Base-by-base conservation (phyloP, 2,797 vertebrate species). In the Glyptemys insculpta region DNA sequence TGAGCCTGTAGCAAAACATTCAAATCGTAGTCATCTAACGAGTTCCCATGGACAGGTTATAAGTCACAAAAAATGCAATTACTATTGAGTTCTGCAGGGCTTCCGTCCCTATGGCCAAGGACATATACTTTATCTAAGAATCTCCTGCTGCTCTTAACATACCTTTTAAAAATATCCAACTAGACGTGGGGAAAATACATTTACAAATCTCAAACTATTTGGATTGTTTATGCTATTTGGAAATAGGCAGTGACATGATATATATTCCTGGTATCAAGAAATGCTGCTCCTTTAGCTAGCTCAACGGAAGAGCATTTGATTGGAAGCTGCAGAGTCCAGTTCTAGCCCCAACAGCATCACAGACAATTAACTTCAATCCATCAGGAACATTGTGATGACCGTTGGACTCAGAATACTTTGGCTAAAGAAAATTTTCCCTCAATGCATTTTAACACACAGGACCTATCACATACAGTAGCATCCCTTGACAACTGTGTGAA, bases 301-400 rank as follows among this genome's bases (percentile, higher is more conserved):
- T 86, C 83, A 81, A 2, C 50, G 11, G 89, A 95, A 92, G 68
- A 92, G 78, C 72, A 79, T 79, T 49, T 4, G 68, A 96, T 29
- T 80, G 88, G 56, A 89, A 95, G 84, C 93, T 90, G 78, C 59
- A 41, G 27, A 87, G 86, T 92, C 91, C 68, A 95, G 79, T 94
- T 81, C 85, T 82, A 94, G 87, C 49, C 91, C 90, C 91, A 97
- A 82, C 68, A 86, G 52, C 84, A 90, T 96, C 92, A 94, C 80
- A 92, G 76, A 83, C 90, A 96, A 96, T 97, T 96, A 97, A 90
- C 80, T 94, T 97, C 95, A 97, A 31, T 95, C 92, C 59, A 68
- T 92, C 91, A 94, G 81, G 34, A 95, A 79, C 27, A 54, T 37
- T 88, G 76, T 31, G 49, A 96, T 93, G 91, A 94, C 91, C 79